Conservation (phyloP, 2,797 vertebrate genomes). For the Chloroceryle inda region DNA sequence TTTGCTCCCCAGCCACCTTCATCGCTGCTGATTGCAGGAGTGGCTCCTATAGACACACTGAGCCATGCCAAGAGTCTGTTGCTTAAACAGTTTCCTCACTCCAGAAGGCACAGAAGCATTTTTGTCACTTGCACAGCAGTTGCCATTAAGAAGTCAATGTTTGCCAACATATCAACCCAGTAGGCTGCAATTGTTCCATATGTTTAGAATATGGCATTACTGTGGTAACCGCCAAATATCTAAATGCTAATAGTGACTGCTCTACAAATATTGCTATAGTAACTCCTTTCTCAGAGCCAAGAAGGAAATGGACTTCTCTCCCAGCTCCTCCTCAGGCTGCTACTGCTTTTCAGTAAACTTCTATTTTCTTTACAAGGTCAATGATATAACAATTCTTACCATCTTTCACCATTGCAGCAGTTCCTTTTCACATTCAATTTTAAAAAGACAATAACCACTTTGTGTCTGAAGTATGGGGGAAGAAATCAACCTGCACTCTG, state of each 20-base stretch:
- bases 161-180: slow-evolving; percentile 67
- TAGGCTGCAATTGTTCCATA: slow-evolving; percentile 65
- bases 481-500: background rate
- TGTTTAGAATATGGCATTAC: slow-evolving; percentile 63
- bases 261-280: slow-evolving; percentile 25
- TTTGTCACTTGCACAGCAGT: slow-evolving; percentile 68
- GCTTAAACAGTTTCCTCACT: slow-evolving; percentile 56
- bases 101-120: slow-evolving; percentile 66
- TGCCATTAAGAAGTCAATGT: slow-evolving; percentile 66
- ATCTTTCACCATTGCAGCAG: background rate
- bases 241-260: slow-evolving; percentile 31
- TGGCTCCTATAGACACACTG: background rate
- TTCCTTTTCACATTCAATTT: background rate
- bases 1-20: background rate
- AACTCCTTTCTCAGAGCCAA: slow-evolving; percentile 7
- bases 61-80: slow-evolving; percentile 42
- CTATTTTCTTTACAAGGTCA: background rate
- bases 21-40: background rate
- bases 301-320: background rate
- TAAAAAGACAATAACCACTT: background rate
- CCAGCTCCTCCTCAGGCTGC: background rate
- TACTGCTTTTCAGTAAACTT: background rate
- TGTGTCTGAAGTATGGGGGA: background rate
- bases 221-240: slow-evolving; percentile 27
- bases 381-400: background rate